These are phyloP conservation scores for Buathra laborator DNA, from an alignment of 2,888 invertebrate species.

Conservation along the genomic window DNA sequence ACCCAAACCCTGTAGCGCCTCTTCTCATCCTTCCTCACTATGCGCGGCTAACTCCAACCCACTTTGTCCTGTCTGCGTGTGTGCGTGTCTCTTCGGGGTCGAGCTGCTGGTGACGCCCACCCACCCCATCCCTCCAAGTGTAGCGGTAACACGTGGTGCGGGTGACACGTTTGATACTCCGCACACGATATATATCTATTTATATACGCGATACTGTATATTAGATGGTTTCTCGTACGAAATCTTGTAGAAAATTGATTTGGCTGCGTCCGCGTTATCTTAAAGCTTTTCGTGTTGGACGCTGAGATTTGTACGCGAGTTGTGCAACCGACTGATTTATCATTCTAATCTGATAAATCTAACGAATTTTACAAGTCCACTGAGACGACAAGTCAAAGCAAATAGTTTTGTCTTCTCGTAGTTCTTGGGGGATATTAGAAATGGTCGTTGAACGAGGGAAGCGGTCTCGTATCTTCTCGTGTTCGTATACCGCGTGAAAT, in stretches of 20 bases:
- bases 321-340: conserved; percentile 38
- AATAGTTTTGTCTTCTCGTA: conserved; percentile 29
- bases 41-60: conserved; percentile 5
- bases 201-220: background rate
- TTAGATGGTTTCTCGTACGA: background rate
- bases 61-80: conserved; percentile 37
- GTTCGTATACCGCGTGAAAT: conserved; percentile 80
- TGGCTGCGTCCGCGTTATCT: background rate
- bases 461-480: conserved; percentile 72
- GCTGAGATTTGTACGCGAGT: background rate
- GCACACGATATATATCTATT: conserved; percentile 43
- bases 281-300: background rate
- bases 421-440: conserved; percentile 7
- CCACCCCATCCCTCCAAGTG: conserved; percentile 40
- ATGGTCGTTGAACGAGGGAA: conserved; percentile 52
- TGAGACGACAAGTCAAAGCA: conserved; percentile 50
- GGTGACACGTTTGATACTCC: conserved; percentile 62
- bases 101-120: conserved; percentile 57
- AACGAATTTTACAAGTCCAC: conserved; percentile 35
- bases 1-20: conserved; percentile 62
- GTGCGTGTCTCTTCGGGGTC: conserved; percentile 50
- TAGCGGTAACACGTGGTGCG: conserved; percentile 51
- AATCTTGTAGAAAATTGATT: conserved; percentile 22
- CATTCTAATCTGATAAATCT: conserved; percentile 37
- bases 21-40: conserved; percentile 52